Evolutionary conservation across 2,888 invertebrate genomes (phyloP), one percentile per base, ranked within the genome.

Genomic region (Mactromeris polynyma): DNA sequence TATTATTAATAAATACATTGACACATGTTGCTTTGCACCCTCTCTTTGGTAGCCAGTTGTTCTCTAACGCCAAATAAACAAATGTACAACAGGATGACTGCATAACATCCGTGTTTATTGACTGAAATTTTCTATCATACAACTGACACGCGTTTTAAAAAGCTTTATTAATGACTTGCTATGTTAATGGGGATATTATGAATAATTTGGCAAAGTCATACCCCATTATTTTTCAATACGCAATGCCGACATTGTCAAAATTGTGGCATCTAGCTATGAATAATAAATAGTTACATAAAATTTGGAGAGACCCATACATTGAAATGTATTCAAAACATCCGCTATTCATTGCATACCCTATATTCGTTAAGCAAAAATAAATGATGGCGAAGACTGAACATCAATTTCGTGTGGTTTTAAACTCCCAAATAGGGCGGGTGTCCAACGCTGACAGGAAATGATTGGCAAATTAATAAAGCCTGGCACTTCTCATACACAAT

Each of bases 241-340:
- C 86, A 69, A 33, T 69, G 51, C 40, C 86, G 46, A 81, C 81
- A 81, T 79, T 87, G 87, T 83, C 87, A 87, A 87, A 58, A 51
- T 78, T 33, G n/a, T 84, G 86, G 84, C 86, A 89, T 83, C 77
- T 86, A 6, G 58, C 36, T 85, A 88, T 90, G 87, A 90, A 90
- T 90, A 90, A 85, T 90, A 90, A 90, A 87, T 51, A 69, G 90
- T 87, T 90, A 90, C 90, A 87, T 90, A 87, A 90, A 89, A 85
- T 77, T 26, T 54, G 42, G 36, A 19, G 36, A 46, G 33, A 73
- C 64, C 81, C 64, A 40, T 82, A 82, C 83, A 73, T 83, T 73
- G 42, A 73, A 73, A 83, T 73, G 14, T 33, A 73, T 46, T 83
- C 31, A 58, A 31, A 33, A 42, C 64, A 31, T 33, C 33, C 38